Base-by-base conservation (phyloP, 2,888 invertebrate species). In the Neocrepidodera transversa region DNA sequence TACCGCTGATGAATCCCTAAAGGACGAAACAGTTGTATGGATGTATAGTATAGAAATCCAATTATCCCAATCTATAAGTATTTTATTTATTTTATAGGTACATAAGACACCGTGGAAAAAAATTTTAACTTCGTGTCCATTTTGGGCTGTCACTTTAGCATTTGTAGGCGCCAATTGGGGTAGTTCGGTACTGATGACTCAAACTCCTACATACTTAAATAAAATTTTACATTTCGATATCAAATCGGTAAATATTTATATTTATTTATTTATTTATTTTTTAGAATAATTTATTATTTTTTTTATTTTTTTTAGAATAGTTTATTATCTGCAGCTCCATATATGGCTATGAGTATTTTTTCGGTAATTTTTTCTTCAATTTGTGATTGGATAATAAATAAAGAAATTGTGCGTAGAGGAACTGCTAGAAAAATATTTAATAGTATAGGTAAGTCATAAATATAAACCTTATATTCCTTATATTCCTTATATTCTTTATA, bases 91-190 rank as follows among this genome's bases (percentile, higher is more conserved):
- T 54, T 64, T 61, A 28, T 57, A 71, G 71, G 52, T 52, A 26
- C 56, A 60, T 17, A 74, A 82, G 10, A 90, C 88, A 1, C 93
- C 93, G 0, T 93, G 92, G 92, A 78, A 78, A 50, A 80, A 85
- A 5, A 91, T 94, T 62, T 79, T 88, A 42, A 89, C 86, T 0
- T 92, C 92, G 0, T 72, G 87, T 16, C 91, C 93, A 0, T 88
- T 93, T 75, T 87, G 88, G 85, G 87, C 91, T 0, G 81, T 93
- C 2, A 76, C 90, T 1, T 72, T 89, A 1, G 86, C 88, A 0
- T 92, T 93, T 73, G 85, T 87, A 62, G 87, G 89, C 0, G 90
- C 92, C 65, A 87, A 86, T 70, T 89, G 92, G 85, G 93, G 92
- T 17, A 92, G 90, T 79, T 92, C 91, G 87, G 91, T 91, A 17